These are phyloP conservation scores for Pachyrhynchus sulphureomaculatus DNA, from an alignment of 1,140 invertebrate species.

Conservation along the genomic window DNA sequence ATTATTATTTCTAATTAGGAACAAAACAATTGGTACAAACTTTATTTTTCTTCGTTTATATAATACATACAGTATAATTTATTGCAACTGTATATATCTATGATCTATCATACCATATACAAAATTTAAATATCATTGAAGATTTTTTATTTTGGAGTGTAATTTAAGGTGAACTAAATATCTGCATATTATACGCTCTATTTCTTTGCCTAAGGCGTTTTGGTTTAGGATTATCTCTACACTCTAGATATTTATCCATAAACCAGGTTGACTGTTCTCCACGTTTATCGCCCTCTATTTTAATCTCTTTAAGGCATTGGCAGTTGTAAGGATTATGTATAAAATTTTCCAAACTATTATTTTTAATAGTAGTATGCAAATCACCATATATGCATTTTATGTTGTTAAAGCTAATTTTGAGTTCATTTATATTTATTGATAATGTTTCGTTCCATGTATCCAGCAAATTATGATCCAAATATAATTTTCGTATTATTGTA, in stretches of 20 bases:
- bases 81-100: no score
- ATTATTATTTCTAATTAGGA: no score
- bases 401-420: conserved; percentile 16
- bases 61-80: no score
- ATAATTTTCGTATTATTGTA: conserved; percentile 11
- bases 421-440: conserved; percentile 21
- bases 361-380: conserved; percentile 18
- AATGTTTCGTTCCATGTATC: conserved; percentile 10
- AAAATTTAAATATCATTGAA: no score
- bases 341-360: conserved; percentile 15
- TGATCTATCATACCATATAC: no score
- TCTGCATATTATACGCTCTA: not conserved
- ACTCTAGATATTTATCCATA: conserved; percentile 4
- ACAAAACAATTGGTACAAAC: no score
- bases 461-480: conserved; percentile 20
- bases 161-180: conserved; percentile 5
- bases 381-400: conserved; percentile 15
- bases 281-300: conserved; percentile 3
- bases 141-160: no score
- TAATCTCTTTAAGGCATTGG: conserved; percentile 18
- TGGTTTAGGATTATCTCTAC: not conserved
- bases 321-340: conserved; percentile 19
- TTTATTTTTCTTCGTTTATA: no score
- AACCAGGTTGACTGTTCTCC: conserved; percentile 13
- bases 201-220: not conserved